Conservation (phyloP, 2,888 invertebrate species). For the Muschampia plurimacula region DNA sequence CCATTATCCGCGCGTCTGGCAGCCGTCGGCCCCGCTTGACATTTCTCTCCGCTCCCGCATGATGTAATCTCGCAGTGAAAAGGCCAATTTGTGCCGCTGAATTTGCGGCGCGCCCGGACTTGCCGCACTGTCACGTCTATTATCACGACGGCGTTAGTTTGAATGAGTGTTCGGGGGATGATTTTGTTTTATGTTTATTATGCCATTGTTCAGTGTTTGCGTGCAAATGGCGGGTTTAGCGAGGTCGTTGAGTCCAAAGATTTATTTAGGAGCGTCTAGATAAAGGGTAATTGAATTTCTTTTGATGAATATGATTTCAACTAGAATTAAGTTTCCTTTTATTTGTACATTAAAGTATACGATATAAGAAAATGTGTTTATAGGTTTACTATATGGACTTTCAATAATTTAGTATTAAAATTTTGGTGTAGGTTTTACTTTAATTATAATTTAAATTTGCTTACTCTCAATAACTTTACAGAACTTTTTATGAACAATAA, state of each 20-base stretch:
- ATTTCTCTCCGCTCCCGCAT: conserved; percentile 86
- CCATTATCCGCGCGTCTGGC: conserved; percentile 86
- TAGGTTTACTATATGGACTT: too few relatives aligned
- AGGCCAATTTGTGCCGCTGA: conserved; percentile 86
- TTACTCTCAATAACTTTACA: too few relatives aligned
- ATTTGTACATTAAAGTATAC: not conserved
- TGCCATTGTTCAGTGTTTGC: conserved; percentile 40
- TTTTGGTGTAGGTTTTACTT: too few relatives aligned
- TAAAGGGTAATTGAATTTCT: conserved; percentile 35
- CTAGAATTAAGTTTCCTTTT: not conserved
- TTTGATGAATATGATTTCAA: conserved; percentile 20
- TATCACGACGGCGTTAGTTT: conserved; percentile 61
- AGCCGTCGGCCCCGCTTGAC: conserved; percentile 85
- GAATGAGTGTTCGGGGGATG: conserved; percentile 54
- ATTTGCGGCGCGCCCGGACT: conserved; percentile 83
- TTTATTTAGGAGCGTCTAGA: conserved; percentile 29
- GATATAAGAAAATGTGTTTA: too few relatives aligned
- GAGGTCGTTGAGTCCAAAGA: conserved; percentile 30
- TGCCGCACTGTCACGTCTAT: conserved; percentile 82
- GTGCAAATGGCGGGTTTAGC: conserved; percentile 35
- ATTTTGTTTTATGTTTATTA: conserved; percentile 53
- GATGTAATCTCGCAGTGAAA: conserved; percentile 86
- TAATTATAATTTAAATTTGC: too few relatives aligned
- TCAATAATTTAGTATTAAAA: too few relatives aligned
- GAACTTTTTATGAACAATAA: too few relatives aligned